These are phyloP conservation scores for Acrobeloides nanus DNA, from an alignment of 2,888 invertebrate species.

Conservation along the genomic window DNA sequence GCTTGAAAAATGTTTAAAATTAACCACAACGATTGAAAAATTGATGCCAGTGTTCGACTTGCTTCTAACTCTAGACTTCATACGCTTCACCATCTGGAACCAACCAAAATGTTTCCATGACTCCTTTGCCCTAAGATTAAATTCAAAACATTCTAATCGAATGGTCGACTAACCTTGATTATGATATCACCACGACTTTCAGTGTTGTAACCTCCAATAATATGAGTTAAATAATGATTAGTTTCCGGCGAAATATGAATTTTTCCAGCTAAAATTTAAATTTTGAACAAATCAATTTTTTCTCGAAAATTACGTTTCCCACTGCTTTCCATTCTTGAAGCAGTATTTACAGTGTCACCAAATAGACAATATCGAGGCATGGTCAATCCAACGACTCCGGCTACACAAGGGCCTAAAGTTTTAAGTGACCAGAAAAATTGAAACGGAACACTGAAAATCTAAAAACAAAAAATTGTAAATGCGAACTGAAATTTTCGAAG, in stretches of 20 bases:
- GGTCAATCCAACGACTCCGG: conserved; percentile 37
- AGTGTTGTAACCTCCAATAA: conserved; percentile 46
- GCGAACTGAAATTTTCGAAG: no score
- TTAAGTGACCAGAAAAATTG: no score
- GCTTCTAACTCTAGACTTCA: no score
- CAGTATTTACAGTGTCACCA: conserved; percentile 49
- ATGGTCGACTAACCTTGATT: conserved; percentile 39
- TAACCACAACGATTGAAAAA: conserved; percentile 9
- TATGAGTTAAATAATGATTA: conserved; percentile 36
- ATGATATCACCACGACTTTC: conserved; percentile 47
- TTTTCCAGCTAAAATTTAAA: conserved; percentile 42
- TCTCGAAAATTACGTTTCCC: conserved; percentile 46
- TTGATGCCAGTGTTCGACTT: no score
- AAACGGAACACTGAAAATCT: no score
- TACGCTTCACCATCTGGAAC: no score
- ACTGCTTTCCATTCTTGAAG: conserved; percentile 45
- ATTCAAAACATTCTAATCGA: no score
- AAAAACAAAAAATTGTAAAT: no score
- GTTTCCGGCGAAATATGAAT: conserved; percentile 47
- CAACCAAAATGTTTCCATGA: conserved; percentile 46
- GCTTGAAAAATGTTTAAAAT: conserved; percentile 23
- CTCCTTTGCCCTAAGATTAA: no score
- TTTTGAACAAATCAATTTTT: no score
- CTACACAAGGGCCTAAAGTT: conserved; percentile 37
- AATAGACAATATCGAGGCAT: conserved; percentile 46